Evolutionary conservation across 2,113 vertebrate species (phyloP), one percentile per base, ranked within the genome.

Genomic region (Corvus hawaiiensis): DNA sequence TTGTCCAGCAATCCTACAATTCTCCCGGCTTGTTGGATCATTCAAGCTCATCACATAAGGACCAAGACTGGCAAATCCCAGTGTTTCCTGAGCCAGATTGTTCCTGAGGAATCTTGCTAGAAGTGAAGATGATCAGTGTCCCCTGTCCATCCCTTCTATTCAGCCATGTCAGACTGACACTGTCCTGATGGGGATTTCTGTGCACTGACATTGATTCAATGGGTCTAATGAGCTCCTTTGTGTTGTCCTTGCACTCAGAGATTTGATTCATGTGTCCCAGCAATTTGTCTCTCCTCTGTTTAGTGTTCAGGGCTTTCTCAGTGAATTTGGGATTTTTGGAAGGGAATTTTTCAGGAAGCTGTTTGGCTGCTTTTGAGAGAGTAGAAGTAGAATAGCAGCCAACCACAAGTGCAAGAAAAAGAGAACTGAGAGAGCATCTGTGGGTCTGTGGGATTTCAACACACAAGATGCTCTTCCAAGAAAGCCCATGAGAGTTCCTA

Each of bases 361-460:
- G 3, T 0, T 80, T 30, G 5, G 13, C 12, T 62, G 22, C 8
- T n/a, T 77, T 69, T 0, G 1, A 43, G 27, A 59, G 3, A 55
- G 27, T 14, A 32, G 41, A 35, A 55, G 27, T 14, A 32, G 41
- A 35, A 77, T 11, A 16, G 5, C 3, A 28, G 43, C 7, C 8
- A 48, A 9, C 12, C 8, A 72, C 24, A 89, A 44, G 16, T 27
- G 37, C 16, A 67, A 86, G 30, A 52, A 73, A 71, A 67, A 67
- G 37, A 10, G 69, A 89, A 81, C 24, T 67, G 30, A 13, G 5
- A 24, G 9, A 20, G 8, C 18, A 39, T 44, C 51, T 81, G 58
- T 1, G 3, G 28, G 16, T 71, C 3, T 81, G 18, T 26, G 48
- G 33, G 23, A 26, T 48, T 89, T 78, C 81, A 27, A 73, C n/a